Base-by-base conservation (phyloP, 2,797 vertebrate genomes). In the Fringilla coelebs region DNA sequence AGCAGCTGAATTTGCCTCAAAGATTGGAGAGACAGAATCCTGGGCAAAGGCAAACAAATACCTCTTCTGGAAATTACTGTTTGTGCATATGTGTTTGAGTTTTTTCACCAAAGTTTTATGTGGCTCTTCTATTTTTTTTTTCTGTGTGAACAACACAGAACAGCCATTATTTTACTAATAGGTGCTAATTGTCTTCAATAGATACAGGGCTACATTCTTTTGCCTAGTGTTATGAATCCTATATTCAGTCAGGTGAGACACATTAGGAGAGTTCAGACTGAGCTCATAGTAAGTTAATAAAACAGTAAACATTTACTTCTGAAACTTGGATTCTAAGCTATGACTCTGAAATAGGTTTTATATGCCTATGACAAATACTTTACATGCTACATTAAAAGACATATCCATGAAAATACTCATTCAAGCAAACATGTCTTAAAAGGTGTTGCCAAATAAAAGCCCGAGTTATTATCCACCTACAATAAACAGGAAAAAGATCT, bases 381-480 rank as follows among this genome's bases (percentile, higher is more conserved):
- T 61, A 63, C 31, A 73, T 81, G 76, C 85, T 48, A 57, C 22
- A 54, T 85, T 85, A 83, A 72, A 94, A 86, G 24, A 81, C 52
- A 36, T 52, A 66, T 36, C 28, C 36, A 79, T 63, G 36, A 86
- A 86, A 90, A 82, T 16, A 90, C 36, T 77, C 52, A 71, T 41
- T 68, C 84, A 36, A 78, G 45, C 26, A 95, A 91, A 86, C 36
- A 60, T 55, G 36, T 83, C 61, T 85, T 84, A 81, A 83, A 74
- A 92, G 38, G 46, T 58, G 19, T 66, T 88, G 48, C 55, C 68
- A 86, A 95, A 86, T 70, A 88, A 84, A 96, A 95, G 25, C 32
- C 48, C 3, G 9, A 84, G 67, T 70, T 94, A 52, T 74, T 91
- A 73, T 67, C 40, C 25, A 90, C 28, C 14, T 77, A 46, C 75